Conservation (phyloP, 2,888 invertebrate genomes). For the Netelia fuscicornis region DNA sequence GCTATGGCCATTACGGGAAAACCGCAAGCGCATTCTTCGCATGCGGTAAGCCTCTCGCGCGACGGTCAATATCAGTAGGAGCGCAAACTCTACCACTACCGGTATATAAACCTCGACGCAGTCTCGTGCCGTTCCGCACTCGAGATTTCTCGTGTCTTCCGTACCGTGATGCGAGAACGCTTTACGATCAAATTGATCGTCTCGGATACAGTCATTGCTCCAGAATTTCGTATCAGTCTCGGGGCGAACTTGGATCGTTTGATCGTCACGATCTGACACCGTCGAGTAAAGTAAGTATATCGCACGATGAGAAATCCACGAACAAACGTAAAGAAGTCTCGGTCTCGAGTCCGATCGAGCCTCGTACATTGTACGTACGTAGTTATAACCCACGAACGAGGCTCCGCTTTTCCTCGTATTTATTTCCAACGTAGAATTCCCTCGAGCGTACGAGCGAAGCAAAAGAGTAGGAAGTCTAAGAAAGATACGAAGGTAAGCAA, state of each 20-base stretch:
- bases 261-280: constrained; percentile 32
- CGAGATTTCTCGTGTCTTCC: constrained; percentile 20
- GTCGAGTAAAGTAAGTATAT: not conserved
- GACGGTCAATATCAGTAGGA: constrained; percentile 42
- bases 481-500: not conserved
- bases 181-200: constrained; percentile 33
- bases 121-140: constrained; percentile 43
- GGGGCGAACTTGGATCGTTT: not conserved
- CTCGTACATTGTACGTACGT: constrained; percentile 9
- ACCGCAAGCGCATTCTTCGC: constrained; percentile 73
- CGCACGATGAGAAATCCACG: constrained; percentile 18
- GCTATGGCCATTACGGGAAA: constrained; percentile 73
- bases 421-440: constrained; percentile 52
- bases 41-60: constrained; percentile 46
- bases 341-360: constrained; percentile 19
- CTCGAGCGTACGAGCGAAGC: constrained; percentile 40
- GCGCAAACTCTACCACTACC: constrained; percentile 7
- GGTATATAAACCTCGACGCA: constrained; percentile 20
- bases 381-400: constrained; percentile 47
- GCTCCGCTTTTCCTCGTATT: constrained; percentile 44
- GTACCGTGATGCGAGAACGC: not conserved
- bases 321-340: constrained; percentile 37
- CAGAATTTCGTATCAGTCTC: constrained; percentile 8
- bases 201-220: constrained; percentile 3
- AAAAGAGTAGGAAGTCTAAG: constrained; percentile 44